Percentiles rank a stretch among this genome's conserved stretches.
Conservation (phyloP, 1,140 invertebrate species). For the Trachelipus rathkii region DNA sequence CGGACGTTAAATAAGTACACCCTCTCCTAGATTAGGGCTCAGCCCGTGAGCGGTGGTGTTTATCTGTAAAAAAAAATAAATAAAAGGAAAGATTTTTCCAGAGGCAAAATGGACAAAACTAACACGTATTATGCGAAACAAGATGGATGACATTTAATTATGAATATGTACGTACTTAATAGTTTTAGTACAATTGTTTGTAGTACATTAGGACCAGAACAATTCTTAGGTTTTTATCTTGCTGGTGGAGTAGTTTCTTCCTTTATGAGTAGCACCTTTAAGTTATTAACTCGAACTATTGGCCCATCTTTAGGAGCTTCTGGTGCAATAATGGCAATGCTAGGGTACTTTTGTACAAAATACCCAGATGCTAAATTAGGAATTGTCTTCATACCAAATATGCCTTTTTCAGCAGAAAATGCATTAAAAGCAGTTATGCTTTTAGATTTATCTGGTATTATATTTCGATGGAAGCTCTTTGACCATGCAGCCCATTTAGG, state of each 20-base stretch:
- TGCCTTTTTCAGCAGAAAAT: slow-evolving; percentile 75
- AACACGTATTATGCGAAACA: too few relatives aligned
- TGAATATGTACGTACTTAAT: slow-evolving; percentile 94
- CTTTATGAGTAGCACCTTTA: slow-evolving; percentile 76
- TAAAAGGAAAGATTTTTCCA: too few relatives aligned
- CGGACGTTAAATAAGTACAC: too few relatives aligned
- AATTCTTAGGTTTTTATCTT: slow-evolving; percentile 86
- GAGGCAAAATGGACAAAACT: too few relatives aligned
- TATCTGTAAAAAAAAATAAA: too few relatives aligned
- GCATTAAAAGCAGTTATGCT: slow-evolving; percentile 80
- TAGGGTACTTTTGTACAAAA: slow-evolving; percentile 79
- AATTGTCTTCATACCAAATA: slow-evolving; percentile 83
- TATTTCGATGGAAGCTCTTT: slow-evolving; percentile 85
- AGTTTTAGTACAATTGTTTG: slow-evolving; percentile 61
- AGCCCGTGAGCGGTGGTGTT: too few relatives aligned
- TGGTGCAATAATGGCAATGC: slow-evolving; percentile 84
- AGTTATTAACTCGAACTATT: slow-evolving; percentile 62
- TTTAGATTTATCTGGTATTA: slow-evolving; percentile 73
- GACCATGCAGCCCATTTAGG: slow-evolving; percentile 98
- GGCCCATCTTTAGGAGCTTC: slow-evolving; percentile 85
- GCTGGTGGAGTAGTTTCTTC: slow-evolving; percentile 82
- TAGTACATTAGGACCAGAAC: slow-evolving; percentile 77
- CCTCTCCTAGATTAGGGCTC: too few relatives aligned
- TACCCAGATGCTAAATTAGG: slow-evolving; percentile 79
- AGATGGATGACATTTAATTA: slow-evolving; percentile 79